These are phyloP conservation scores for Nesospiza acunhae DNA, from an alignment of 2,113 vertebrate genomes.

Conservation along the genomic window DNA sequence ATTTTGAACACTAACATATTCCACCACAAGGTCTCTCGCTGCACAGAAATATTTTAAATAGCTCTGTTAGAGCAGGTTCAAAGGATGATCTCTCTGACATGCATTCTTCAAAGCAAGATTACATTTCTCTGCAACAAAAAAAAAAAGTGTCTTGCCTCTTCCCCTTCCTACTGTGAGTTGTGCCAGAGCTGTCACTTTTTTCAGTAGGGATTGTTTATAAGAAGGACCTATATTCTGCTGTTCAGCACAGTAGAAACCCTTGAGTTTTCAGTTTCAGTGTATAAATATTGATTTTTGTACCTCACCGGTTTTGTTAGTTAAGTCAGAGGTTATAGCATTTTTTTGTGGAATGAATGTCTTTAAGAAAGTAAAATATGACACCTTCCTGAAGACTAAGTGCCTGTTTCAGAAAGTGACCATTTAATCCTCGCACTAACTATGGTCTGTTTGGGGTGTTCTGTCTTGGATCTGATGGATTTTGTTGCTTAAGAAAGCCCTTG, in stretches of 20 bases:
- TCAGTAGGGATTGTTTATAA: background rate
- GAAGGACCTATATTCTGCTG: conserved; percentile 5
- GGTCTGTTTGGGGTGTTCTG: background rate
- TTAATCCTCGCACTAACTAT: background rate
- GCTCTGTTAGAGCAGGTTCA: conserved; percentile 12
- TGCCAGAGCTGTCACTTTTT: conserved; percentile 39
- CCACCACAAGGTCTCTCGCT: background rate
- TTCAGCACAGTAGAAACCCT: background rate
- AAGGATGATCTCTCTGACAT: conserved; percentile 22
- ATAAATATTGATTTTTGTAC: conserved; percentile 49
- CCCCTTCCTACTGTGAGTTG: conserved; percentile 11
- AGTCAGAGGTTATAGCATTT: background rate
- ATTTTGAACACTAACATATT: conserved; percentile 1
- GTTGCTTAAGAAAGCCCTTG: background rate
- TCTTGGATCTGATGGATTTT: background rate
- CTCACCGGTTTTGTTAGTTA: background rate
- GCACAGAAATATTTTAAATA: conserved; percentile 21
- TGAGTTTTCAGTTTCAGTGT: conserved; percentile 1
- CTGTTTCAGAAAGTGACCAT: background rate
- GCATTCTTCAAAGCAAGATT: conserved; percentile 35
- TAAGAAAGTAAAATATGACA: background rate
- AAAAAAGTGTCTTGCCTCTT: background rate
- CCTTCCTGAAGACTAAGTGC: background rate
- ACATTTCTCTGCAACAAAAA: background rate
- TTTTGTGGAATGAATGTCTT: conserved; percentile 12